These are phyloP conservation scores for Scaptodrosophila latifasciaeformis DNA, from an alignment of 2,888 invertebrate genomes.

Conservation along the genomic window DNA sequence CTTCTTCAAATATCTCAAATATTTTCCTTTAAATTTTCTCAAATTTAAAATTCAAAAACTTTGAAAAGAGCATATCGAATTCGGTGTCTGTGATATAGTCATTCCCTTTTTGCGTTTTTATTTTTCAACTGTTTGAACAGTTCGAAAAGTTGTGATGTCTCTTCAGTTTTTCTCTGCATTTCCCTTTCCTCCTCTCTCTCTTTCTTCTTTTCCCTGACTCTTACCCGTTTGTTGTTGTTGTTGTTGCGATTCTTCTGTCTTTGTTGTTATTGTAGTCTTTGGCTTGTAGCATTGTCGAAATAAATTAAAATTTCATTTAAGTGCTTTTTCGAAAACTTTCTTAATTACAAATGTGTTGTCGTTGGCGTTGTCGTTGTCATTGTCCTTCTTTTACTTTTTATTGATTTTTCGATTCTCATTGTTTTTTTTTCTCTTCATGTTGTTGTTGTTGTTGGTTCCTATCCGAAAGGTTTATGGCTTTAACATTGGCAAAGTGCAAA, in stretches of 20 bases:
- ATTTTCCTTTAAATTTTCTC: too few species aligned
- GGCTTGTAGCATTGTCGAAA: constrained; percentile 48
- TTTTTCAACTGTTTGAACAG: too few species aligned
- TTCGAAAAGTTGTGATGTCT: not conserved
- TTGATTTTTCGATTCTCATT: too few species aligned
- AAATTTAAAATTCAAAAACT: too few species aligned
- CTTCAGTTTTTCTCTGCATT: constrained; percentile 13
- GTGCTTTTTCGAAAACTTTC: constrained; percentile 61
- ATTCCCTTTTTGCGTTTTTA: too few species aligned
- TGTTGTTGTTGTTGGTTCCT: constrained; percentile 6
- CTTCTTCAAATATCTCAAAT: too few species aligned
- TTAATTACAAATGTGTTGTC: constrained; percentile 59
- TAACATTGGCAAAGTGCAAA: too few species aligned
- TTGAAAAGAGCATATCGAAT: too few species aligned
- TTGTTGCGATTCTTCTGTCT: not conserved
- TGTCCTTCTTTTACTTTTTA: too few species aligned
- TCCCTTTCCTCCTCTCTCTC: constrained; percentile 9
- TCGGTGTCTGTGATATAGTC: too few species aligned
- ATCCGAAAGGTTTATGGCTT: too few species aligned
- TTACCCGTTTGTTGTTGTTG: not conserved
- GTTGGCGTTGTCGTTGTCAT: constrained; percentile 9
- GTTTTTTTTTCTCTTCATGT: constrained; percentile 11
- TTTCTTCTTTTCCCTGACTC: not conserved
- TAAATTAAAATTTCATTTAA: constrained; percentile 66
- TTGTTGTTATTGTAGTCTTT: not conserved